Evolutionary conservation across 1,140 invertebrate species (phyloP), one percentile per base, ranked within the genome.

Genomic region (Ptiloglossa arizonensis): DNA sequence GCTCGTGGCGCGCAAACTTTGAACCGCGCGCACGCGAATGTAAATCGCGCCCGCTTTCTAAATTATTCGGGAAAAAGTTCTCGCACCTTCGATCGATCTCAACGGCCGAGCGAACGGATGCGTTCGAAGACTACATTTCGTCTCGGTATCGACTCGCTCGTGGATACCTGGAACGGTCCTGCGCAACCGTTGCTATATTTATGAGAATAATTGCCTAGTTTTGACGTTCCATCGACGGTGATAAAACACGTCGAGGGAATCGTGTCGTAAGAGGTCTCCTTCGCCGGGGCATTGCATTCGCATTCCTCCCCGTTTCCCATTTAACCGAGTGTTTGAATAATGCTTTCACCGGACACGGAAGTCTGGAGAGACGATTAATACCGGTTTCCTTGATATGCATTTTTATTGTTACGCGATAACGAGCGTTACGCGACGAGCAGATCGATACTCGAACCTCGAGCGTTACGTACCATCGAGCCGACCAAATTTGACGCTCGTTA

Each of bases 301-400:
- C 29, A 15, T 5, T 5, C 6, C 35, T 27, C 11, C 24, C 32
- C 4, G 4, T 44, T 38, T 52, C 22, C 48, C 13, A 13, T 59
- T 60, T 8, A 9, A 60, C 19, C 24, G 15, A 41, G 24, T 54
- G 35, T 17, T 6, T 11, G 19, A 66, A 32, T 54, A 74, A 46
- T 24, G 35, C 62, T 74, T 74, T 67, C 72, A 67, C 50, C 72
- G 38, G 35, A 67, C 50, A 44, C 50, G 72, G 72, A 74, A 74
- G 35, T 24, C 27, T 56, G n/a, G 19, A 4, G 3, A 11, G 35
- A 17, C 13, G 38, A 66, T 66, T 66, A 64, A 54, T 22, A 32
- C 0, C 1, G 2, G 5, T 15, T 35, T 32, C 22, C 24, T 54
- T 13, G 19, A 32, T 17, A 41, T 15, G 17, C 24, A 44, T 13